These are phyloP conservation scores for Neogale vison DNA, from an alignment of 2,113 vertebrate genomes.

Conservation along the genomic window DNA sequence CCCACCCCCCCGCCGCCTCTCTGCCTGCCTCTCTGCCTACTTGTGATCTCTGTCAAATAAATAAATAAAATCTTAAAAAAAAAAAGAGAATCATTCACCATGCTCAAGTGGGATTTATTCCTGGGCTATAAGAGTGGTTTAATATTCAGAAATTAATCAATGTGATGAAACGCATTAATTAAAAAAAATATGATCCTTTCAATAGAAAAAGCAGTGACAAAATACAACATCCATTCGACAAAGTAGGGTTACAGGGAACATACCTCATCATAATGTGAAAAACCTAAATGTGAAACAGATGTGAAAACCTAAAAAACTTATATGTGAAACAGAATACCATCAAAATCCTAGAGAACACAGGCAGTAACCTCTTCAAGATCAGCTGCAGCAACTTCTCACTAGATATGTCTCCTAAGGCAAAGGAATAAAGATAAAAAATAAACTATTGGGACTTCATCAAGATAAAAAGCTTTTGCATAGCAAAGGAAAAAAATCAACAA, in stretches of 20 bases:
- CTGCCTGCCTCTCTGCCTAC: no score
- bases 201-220: background rate
- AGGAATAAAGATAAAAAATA: background rate
- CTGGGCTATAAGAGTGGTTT: background rate
- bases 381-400: background rate
- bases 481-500: background rate
- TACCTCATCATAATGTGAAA: background rate
- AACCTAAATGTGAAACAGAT: background rate
- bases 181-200: background rate
- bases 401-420: background rate
- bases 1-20: no score
- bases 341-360: background rate
- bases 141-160: background rate
- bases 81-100: background rate
- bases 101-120: background rate
- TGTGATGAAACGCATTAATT: background rate
- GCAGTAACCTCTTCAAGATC: background rate
- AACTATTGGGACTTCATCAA: background rate
- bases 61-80: no score
- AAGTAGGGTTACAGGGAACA: background rate
- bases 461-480: background rate
- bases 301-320: background rate
- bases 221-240: background rate
- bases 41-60: no score
- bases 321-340: background rate